These are phyloP conservation scores for Dichetophora obliterata DNA, from an alignment of 2,888 invertebrate genomes.

Conservation along the genomic window DNA sequence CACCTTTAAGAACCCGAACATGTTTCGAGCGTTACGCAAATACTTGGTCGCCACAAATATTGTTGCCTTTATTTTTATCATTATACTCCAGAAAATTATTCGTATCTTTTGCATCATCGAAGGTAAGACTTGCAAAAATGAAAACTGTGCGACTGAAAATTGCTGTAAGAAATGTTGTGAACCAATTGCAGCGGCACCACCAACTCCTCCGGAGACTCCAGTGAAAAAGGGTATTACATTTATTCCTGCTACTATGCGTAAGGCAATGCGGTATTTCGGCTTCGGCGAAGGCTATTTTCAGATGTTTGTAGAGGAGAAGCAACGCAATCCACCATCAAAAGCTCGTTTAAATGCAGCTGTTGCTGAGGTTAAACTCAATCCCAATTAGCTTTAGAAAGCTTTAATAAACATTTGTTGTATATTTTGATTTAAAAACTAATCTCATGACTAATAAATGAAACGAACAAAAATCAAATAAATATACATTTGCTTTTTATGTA, in stretches of 20 bases:
- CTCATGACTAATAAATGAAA: no score
- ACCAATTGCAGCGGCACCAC: conserved; percentile 2
- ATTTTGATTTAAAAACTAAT: no score
- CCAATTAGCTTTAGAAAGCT: conserved; percentile 33
- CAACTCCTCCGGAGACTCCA: conserved; percentile 41
- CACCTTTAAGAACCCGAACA: neutral
- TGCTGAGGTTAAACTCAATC: conserved; percentile 61
- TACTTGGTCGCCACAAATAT: conserved; percentile 60
- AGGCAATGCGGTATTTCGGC: conserved; percentile 59
- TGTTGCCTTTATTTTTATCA: conserved; percentile 58
- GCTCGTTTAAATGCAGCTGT: conserved; percentile 58
- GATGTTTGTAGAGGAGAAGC: conserved; percentile 63
- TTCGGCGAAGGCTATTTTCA: conserved; percentile 63
- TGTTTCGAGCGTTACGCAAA: conserved; percentile 59
- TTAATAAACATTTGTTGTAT: no score
- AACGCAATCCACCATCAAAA: conserved; percentile 54
- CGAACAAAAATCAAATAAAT: no score
- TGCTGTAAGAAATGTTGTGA: conserved; percentile 45
- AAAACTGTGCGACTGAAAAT: conserved; percentile 37
- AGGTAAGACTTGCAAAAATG: conserved; percentile 49
- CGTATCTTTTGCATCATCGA: conserved; percentile 60
- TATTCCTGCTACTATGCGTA: conserved; percentile 56
- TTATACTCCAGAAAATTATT: conserved; percentile 57
- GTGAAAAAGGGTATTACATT: conserved; percentile 53
- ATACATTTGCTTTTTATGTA: no score